Evolutionary conservation across 2,888 invertebrate genomes (phyloP).

Genomic region (Melipona bicolor): DNA sequence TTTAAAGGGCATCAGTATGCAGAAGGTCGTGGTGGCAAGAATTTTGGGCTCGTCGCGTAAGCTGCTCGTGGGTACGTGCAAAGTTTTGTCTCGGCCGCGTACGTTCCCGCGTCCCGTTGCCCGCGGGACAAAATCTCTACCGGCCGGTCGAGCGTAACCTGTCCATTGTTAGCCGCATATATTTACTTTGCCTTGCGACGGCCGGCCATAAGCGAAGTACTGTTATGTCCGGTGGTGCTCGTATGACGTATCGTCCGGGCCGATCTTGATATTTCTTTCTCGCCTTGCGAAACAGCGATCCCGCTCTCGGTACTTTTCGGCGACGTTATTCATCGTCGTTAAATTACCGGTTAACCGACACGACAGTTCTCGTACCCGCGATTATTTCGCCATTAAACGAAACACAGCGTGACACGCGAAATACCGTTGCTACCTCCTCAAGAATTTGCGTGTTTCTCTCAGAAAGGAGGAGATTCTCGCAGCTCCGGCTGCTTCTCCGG

Average conservation of each 20-base stretch:
- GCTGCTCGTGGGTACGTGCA: slow-evolving; percentile 9
- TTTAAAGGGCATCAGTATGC: slow-evolving; percentile 64
- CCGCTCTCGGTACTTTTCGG: slow-evolving; percentile 25
- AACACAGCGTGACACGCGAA: slow-evolving; percentile 5
- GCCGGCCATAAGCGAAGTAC: slow-evolving; percentile 64
- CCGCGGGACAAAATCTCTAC: slow-evolving; percentile 52
- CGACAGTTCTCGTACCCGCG: slow-evolving; percentile 20
- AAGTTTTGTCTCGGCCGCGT: slow-evolving; percentile 30
- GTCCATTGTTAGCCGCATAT: slow-evolving; percentile 67
- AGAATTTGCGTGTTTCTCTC: too few species aligned
- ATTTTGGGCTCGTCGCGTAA: slow-evolving; percentile 53
- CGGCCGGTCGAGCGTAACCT: slow-evolving; percentile 53
- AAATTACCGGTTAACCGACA: slow-evolving; percentile 42
- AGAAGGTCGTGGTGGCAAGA: slow-evolving; percentile 46
- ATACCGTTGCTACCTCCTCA: slow-evolving; percentile 30
- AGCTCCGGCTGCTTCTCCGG: too few species aligned
- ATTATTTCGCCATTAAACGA: slow-evolving; percentile 45
- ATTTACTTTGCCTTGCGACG: slow-evolving; percentile 64
- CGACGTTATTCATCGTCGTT: slow-evolving; percentile 26
- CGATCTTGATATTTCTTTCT: slow-evolving; percentile 68
- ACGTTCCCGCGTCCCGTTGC: too few species aligned
- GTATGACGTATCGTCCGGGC: slow-evolving; percentile 61
- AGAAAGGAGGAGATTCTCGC: too few species aligned
- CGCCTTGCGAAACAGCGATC: slow-evolving; percentile 42
- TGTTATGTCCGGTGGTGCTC: slow-evolving; percentile 62